A percentile compares a stretch with the other conserved stretches of the same genome.
These are phyloP conservation scores for Notocelia uddmanniana DNA, from an alignment of 2,888 invertebrate genomes.

Conservation along the genomic window DNA sequence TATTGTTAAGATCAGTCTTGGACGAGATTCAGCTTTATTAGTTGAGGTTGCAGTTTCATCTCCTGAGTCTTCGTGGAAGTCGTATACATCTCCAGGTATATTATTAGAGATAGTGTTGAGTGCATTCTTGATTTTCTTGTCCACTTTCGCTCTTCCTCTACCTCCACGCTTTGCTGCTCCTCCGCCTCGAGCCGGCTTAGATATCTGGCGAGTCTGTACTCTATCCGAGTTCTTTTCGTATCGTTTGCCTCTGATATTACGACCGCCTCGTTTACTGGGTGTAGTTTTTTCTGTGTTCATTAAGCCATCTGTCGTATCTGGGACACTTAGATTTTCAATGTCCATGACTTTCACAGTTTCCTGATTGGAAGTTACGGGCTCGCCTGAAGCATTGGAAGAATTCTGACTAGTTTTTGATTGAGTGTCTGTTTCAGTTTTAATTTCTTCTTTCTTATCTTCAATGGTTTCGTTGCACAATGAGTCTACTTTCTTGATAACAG, in stretches of 20 bases:
- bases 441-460: slow-evolving; percentile 58
- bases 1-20: slow-evolving; percentile 92
- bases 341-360: slow-evolving; percentile 48
- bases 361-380: neutral
- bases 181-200: slow-evolving; percentile 72
- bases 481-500: slow-evolving; percentile 92
- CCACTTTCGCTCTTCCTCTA: slow-evolving; percentile 81
- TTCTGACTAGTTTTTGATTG: slow-evolving; percentile 44
- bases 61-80: slow-evolving; percentile 95
- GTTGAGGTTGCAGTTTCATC: slow-evolving; percentile 87
- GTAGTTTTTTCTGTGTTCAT: slow-evolving; percentile 55
- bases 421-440: slow-evolving; percentile 48
- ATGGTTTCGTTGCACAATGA: slow-evolving; percentile 85
- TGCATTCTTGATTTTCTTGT: slow-evolving; percentile 80
- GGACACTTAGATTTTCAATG: slow-evolving; percentile 50
- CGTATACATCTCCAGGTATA: slow-evolving; percentile 92
- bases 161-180: slow-evolving; percentile 78
- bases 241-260: slow-evolving; percentile 75
- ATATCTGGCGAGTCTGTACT: slow-evolving; percentile 80
- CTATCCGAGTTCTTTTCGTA: slow-evolving; percentile 71
- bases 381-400: slow-evolving; percentile 35
- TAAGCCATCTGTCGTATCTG: slow-evolving; percentile 55
- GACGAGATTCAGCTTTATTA: slow-evolving; percentile 85
- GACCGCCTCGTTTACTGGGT: slow-evolving; percentile 73
- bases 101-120: slow-evolving; percentile 85